These are phyloP conservation scores for Octodon degus DNA, from an alignment of 2,113 vertebrate species.

Conservation along the genomic window DNA sequence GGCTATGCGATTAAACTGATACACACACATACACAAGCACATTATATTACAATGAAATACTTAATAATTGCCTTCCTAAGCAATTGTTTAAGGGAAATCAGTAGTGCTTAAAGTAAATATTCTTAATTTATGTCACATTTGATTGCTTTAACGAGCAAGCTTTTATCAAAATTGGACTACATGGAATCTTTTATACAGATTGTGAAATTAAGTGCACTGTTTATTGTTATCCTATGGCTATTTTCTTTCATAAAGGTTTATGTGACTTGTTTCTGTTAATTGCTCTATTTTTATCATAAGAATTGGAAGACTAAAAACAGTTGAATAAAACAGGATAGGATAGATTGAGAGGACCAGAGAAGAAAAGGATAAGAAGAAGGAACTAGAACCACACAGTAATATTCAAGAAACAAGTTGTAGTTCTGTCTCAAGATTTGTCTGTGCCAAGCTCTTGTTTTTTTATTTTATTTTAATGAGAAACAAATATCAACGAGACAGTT, in stretches of 20 bases:
- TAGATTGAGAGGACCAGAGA: not conserved
- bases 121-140: not conserved
- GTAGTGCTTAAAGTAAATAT: not conserved
- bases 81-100: not conserved
- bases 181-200: not conserved
- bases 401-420: not conserved
- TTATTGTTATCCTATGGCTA: not conserved
- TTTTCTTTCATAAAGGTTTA: not conserved
- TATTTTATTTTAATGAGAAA: too few relatives aligned
- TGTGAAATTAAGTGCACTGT: not conserved
- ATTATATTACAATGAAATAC: not conserved
- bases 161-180: not conserved
- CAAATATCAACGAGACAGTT: too few relatives aligned
- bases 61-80: not conserved
- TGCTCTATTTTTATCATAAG: not conserved
- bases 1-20: not conserved
- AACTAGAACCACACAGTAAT: accelerated
- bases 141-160: not conserved
- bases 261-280: not conserved
- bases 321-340: not conserved
- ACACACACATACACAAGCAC: not conserved
- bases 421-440: not conserved
- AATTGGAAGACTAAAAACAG: not conserved
- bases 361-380: too few relatives aligned
- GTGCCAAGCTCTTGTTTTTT: not conserved